Base-by-base conservation (phyloP, 2,888 invertebrate species). In the Drepana falcataria region DNA sequence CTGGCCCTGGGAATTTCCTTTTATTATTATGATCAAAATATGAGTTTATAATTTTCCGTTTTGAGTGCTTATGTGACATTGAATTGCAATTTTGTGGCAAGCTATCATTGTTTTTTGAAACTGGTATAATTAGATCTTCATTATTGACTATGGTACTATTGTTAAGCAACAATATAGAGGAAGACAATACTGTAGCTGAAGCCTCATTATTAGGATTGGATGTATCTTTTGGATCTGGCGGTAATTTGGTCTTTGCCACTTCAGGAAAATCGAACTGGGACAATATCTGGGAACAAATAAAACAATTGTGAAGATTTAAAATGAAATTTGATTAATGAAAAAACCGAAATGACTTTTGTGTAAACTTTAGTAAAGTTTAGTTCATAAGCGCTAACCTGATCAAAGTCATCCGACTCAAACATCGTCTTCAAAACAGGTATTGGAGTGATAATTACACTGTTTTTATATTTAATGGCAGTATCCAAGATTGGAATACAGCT, bases 331-430 rank as follows among this genome's bases (percentile, higher is more conserved):
- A n/a, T n/a, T n/a, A n/a, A n/a, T n/a, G n/a, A n/a, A n/a, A n/a
- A n/a, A n/a, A n/a, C n/a, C n/a, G n/a, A n/a, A n/a, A n/a, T n/a
- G n/a, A n/a, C n/a, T n/a, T n/a, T n/a, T n/a, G n/a, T n/a, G n/a
- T n/a, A n/a, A n/a, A n/a, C n/a, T n/a, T n/a, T n/a, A n/a, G 4
- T 4, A 40, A 4, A 40, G 40, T 4, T 40, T 2, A 40, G 1
- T 9, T 35, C 35, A 59, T 7, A 35, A 48, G 55, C 7, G 52
- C 47, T 52, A 54, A 91, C 90, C 79, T 90, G 82, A 60, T 91
- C 90, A 60, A 81, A 90, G 62, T 90, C 90, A 63, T 91, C 90
- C 0, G 89, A 86, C 69, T 91, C 90, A 66, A 91, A 91, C 90
- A 91, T 90, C 64, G 49, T 68, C 7, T 9, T 2, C 44, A 44